Percentiles rank a stretch among this genome's conserved stretches.
phyloP scores from a whole-genome alignment of 2,797 vertebrate genomes.

The Chiloscyllium punctatum region DNA sequence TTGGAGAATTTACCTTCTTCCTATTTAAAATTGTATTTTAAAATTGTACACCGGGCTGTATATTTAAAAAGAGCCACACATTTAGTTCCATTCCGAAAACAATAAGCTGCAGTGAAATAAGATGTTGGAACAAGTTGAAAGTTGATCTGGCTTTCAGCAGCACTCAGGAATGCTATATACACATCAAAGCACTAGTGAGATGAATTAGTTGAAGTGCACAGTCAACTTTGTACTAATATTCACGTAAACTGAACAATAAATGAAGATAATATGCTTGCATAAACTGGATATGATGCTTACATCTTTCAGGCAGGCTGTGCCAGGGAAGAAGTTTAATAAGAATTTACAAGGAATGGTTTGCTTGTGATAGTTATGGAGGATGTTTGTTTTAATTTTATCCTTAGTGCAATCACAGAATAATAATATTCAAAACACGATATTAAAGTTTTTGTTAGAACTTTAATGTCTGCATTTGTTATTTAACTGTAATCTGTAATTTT shows the following conservation, averaged over 20 bases:
- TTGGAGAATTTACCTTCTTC: neutral
- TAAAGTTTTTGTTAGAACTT: neutral
- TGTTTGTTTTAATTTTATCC: neutral
- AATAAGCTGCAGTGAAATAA: neutral
- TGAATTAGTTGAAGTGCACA: neutral
- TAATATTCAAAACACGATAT: no score
- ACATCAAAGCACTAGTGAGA: neutral
- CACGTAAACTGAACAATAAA: neutral
- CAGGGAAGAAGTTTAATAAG: neutral
- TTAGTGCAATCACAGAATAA: neutral
- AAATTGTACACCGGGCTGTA: neutral
- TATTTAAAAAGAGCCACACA: neutral
- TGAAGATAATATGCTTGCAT: neutral
- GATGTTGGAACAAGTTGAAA: slow-evolving; percentile 5
- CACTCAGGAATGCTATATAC: neutral
- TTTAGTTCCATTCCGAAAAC: neutral
- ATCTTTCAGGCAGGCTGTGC: neutral
- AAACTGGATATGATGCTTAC: neutral
- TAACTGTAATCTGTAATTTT: neutral
- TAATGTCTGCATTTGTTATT: neutral
- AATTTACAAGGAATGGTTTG: neutral
- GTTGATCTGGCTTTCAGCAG: neutral
- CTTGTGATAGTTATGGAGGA: neutral
- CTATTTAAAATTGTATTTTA: neutral
- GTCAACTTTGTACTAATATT: neutral